A percentile compares a stretch with the other conserved stretches of the same genome.
Conservation (phyloP, 2,113 vertebrate species). For the Tympanuchus pallidicinctus region DNA sequence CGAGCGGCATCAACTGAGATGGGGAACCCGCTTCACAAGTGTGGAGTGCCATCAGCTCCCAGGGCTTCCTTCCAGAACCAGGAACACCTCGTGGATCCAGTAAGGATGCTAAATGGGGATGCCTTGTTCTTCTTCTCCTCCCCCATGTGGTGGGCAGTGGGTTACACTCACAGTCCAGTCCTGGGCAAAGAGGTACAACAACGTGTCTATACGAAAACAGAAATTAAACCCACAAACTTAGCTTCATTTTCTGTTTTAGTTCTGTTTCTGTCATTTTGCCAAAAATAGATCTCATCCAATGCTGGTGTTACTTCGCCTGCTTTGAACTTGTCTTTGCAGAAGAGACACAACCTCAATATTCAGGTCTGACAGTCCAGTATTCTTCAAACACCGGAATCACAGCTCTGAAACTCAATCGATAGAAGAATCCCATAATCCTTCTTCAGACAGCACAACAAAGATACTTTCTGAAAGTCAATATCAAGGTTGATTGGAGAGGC, state of each 20-base stretch:
- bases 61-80: background rate
- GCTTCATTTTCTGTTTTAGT: background rate
- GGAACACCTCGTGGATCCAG: background rate
- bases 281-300: background rate
- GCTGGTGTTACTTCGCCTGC: background rate
- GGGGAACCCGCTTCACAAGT: background rate
- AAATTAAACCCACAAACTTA: background rate
- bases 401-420: background rate
- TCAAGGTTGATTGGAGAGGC: background rate
- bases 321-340: background rate
- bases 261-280: background rate
- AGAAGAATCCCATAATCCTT: conserved; percentile 18
- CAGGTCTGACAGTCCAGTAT: background rate
- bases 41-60: background rate
- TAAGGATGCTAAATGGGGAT: background rate
- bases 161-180: background rate
- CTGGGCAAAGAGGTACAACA: background rate
- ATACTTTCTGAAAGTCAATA: conserved; percentile 3
- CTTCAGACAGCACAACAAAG: background rate
- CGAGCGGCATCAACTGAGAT: background rate
- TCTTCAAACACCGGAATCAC: background rate
- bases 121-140: background rate
- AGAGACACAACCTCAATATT: background rate
- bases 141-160: background rate
- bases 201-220: background rate